A percentile compares a stretch with the other conserved stretches of the same genome.
Conservation (phyloP, 2,888 invertebrate genomes). For the Noctuana brunneofusca region DNA sequence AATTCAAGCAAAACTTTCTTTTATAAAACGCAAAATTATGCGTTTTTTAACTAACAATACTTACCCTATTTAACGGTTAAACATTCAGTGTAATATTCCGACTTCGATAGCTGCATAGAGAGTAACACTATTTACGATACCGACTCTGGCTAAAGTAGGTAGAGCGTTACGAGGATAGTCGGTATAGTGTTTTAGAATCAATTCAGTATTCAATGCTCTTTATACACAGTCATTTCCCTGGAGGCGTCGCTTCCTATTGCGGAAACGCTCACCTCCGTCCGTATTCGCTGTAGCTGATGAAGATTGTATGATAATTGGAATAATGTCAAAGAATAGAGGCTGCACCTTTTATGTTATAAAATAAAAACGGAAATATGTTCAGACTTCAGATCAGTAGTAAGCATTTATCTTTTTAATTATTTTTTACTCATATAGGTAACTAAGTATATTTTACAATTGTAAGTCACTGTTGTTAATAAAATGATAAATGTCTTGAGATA, state of each 20-base stretch:
- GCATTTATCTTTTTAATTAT: not conserved
- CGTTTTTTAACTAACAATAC: too few species aligned
- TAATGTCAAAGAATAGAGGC: conserved; percentile 33
- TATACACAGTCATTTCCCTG: conserved; percentile 58
- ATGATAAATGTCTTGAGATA: too few species aligned
- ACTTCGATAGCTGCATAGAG: not conserved
- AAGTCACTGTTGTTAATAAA: too few species aligned
- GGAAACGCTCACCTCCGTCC: conserved; percentile 60
- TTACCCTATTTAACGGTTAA: too few species aligned
- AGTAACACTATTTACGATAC: too few species aligned
- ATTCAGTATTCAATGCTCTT: conserved; percentile 48
- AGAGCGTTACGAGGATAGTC: conserved; percentile 2
- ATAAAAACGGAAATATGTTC: not conserved
- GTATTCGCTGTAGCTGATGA: conserved; percentile 66
- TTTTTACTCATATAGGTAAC: too few species aligned
- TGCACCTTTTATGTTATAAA: not conserved
- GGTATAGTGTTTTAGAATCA: conserved; percentile 42
- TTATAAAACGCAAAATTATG: too few species aligned
- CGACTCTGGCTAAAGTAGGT: not conserved
- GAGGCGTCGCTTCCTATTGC: conserved; percentile 59
- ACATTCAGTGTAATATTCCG: too few species aligned
- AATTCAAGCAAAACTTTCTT: too few species aligned
- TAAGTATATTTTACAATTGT: too few species aligned
- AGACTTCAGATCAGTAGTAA: not conserved
- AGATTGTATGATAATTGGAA: conserved; percentile 50